Conservation (phyloP, 2,113 vertebrate species). For the Hippocampus barbouri region DNA sequence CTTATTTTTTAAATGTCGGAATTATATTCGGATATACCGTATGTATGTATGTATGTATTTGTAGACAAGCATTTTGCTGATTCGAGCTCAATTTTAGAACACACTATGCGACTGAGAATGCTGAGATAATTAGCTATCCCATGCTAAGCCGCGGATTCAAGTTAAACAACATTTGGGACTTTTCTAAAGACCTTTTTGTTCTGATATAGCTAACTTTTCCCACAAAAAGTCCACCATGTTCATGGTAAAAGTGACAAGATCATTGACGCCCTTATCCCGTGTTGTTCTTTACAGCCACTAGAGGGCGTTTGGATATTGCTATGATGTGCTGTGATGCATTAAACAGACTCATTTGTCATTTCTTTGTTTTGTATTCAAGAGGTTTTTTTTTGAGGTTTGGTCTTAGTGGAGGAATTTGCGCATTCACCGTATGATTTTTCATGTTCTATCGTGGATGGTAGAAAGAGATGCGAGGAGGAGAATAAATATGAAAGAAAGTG, state of each 20-base stretch:
- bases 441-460: neutral
- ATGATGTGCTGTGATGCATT: neutral
- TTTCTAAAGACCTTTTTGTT: neutral
- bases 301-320: neutral
- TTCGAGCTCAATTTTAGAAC: neutral
- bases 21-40: neutral
- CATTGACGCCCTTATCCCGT: neutral
- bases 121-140: neutral
- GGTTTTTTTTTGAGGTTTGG: neutral
- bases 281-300: neutral
- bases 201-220: neutral
- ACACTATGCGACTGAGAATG: neutral
- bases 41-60: too few relatives aligned
- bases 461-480: constrained; percentile 33
- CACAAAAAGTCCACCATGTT: neutral
- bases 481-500: constrained; percentile 35
- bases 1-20: neutral
- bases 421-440: constrained; percentile 4
- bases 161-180: neutral
- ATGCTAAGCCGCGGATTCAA: neutral
- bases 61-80: neutral
- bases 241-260: neutral
- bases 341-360: neutral
- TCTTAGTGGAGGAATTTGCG: neutral
- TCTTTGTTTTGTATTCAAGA: neutral